Conservation (phyloP, 2,888 invertebrate genomes). For the Tuta absoluta region DNA sequence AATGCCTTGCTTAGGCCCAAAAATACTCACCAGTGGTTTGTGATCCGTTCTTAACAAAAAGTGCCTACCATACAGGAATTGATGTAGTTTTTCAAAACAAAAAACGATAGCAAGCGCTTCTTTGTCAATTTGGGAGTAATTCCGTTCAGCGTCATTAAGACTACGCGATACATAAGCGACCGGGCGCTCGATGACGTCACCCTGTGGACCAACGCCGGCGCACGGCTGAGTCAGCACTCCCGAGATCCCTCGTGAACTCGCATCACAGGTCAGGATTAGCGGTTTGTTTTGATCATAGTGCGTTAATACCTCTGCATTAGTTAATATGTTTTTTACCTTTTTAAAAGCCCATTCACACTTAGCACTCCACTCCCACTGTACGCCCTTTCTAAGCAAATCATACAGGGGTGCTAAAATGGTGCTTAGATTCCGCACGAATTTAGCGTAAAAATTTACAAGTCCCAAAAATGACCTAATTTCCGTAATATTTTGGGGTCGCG, state of each 20-base stretch:
- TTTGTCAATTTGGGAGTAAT: too few species aligned
- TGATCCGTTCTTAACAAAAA: too few species aligned
- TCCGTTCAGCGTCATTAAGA: too few species aligned
- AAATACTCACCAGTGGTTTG: too few species aligned
- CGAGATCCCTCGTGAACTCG: neutral
- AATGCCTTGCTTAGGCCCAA: too few species aligned
- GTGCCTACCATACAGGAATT: too few species aligned
- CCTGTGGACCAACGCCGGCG: too few species aligned
- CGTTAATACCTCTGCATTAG: conserved; percentile 11
- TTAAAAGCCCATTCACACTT: conserved; percentile 24
- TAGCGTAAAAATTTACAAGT: conserved; percentile 33
- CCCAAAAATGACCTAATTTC: conserved; percentile 35
- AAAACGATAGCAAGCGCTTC: too few species aligned
- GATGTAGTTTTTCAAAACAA: too few species aligned
- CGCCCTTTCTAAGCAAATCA: conserved; percentile 32
- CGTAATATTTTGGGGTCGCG: conserved; percentile 23
- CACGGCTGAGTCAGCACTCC: neutral
- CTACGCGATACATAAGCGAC: too few species aligned
- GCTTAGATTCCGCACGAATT: conserved; percentile 35
- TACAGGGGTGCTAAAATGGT: conserved; percentile 29
- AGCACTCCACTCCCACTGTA: conserved; percentile 29
- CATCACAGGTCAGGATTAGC: neutral
- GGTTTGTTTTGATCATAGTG: conserved; percentile 21
- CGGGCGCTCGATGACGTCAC: neutral
- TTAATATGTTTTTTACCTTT: conserved; percentile 11